Evolutionary conservation across 2,888 invertebrate genomes (phyloP), one percentile per base, ranked within the genome.

Genomic region (Folsomia candida): DNA sequence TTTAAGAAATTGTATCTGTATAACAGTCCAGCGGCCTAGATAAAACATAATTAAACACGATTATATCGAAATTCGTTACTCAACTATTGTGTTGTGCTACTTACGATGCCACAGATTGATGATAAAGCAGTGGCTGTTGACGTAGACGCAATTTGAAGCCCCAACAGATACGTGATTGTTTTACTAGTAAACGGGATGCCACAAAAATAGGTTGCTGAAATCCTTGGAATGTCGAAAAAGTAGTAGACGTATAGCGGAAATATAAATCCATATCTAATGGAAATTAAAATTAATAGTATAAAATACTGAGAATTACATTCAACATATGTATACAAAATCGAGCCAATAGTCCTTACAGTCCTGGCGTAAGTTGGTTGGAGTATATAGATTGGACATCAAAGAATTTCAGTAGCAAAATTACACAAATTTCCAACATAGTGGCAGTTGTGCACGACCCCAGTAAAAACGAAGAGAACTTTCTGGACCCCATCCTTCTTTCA

Each of bases 181-280:
- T 86, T 86, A n/a, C 85, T 85, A 1, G 86, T 86, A 68, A 86
- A 83, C 9, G 86, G 86, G 26, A 86, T 81, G 2, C 86, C 86
- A 72, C 66, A 25, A 29, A 80, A 70, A 47, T 72, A 68, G 14
- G 78, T 77, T 14, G 71, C 71, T 1, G 77, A 72, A 14, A 76
- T 70, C 59, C 84, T 81, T 4, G 86, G 86, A 74, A 86, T 84
- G 80, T 86, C 85, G 79, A 83, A 83, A 79, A 84, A 85, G 80
- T 85, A 86, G 69, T 84, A 84, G 3, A 86, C 83, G 81, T 85
- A 86, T 73, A 86, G 80, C 1, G 86, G 85, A 77, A 85, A 86
- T 51, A 86, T 82, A 27, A 85, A 76, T 62, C 83, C 82, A 76
- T 83, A 84, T 69, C 84, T 84, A 76, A n/a, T n/a, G n/a, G n/a